Evolutionary conservation across 2,888 invertebrate species (phyloP), one percentile per base, ranked within the genome.

Genomic region (Tinea pellionella): DNA sequence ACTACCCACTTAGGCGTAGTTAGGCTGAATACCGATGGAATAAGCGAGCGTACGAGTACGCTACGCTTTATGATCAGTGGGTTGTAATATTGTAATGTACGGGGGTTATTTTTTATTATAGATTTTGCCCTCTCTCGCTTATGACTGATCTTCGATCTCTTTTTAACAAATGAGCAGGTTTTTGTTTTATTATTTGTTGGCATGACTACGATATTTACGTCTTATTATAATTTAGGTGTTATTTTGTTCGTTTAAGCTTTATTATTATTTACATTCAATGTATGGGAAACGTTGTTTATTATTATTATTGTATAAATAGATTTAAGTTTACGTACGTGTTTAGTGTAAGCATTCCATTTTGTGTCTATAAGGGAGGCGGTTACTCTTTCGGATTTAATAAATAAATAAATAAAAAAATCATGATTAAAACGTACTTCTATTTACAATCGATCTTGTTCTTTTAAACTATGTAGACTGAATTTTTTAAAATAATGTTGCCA

Each of bases 71-170:
- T 24, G 6, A 24, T 24, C 24, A 24, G 24, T 24, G 24, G 24
- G 24, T 24, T n/a, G n/a, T n/a, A n/a, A n/a, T n/a, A n/a, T n/a
- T n/a, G n/a, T n/a, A n/a, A n/a, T n/a, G n/a, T n/a, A n/a, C n/a
- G n/a, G n/a, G n/a, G n/a, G n/a, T n/a, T n/a, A n/a, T n/a, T n/a
- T n/a, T n/a, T 24, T 24, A 6, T 24, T 24, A 6, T 24, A 24
- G 24, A 24, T 24, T 24, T 24, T 6, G 24, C 24, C 24, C 24
- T 24, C 24, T 24, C 3, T 6, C 24, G 24, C 24, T 24, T 24
- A 6, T 24, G 24, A 80, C 80, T 78, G 78, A 80, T 64, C 64
- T 67, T 67, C 71, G 80, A 78, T 80, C 77, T 79, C 77, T 65
- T 61, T 61, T 42, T 24, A 24, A 3, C 6, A 73, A 2, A 41